phyloP scores from a whole-genome alignment of 35 echinoderm and acorn worm genomes.

The Ptychodera flava region DNA sequence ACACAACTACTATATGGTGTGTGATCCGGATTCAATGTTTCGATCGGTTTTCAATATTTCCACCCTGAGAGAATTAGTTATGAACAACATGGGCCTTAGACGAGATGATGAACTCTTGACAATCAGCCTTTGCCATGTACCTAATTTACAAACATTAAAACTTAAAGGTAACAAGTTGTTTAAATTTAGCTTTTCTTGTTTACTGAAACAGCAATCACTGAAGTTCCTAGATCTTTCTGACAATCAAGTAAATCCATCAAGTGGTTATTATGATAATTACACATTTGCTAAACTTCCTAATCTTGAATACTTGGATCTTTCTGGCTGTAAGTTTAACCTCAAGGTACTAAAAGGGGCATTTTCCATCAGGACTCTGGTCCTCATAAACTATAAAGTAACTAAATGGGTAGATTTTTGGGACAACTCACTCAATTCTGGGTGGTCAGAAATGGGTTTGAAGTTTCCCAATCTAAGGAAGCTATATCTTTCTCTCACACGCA shows the following conservation, averaged over 20 bases:
- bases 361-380: background rate
- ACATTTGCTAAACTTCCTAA: background rate
- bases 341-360: background rate
- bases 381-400: no score
- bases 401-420: background rate
- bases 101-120: background rate
- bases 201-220: background rate
- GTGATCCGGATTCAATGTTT: no score
- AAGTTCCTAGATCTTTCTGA: background rate
- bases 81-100: background rate
- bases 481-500: background rate
- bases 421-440: background rate
- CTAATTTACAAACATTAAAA: background rate
- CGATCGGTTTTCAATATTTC: background rate
- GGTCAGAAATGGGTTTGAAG: background rate
- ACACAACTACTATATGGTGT: no score
- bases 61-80: background rate
- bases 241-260: no score
- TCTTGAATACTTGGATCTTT: background rate
- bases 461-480: background rate
- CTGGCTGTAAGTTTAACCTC: background rate
- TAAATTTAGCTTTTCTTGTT: background rate
- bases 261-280: background rate
- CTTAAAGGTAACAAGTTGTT: background rate
- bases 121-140: background rate